Evolutionary conservation across 2,113 vertebrate species (phyloP), one percentile per base, ranked within the genome.

Genomic region (Pipra filicauda): DNA sequence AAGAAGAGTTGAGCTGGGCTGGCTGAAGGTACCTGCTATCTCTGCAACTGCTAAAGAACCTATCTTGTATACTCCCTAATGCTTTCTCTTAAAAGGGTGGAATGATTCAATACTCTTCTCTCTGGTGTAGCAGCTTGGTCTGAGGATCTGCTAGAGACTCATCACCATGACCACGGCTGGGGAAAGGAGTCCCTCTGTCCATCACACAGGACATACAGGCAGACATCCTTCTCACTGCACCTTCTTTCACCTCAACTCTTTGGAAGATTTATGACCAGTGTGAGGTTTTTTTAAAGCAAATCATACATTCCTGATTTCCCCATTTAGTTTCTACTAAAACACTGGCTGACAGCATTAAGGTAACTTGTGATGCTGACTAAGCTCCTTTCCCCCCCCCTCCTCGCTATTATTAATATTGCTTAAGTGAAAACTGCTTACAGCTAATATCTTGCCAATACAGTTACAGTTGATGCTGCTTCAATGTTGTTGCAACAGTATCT

Each of bases 331-430:
- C 16, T 19, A 11, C 41, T 79, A 41, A 82, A 78, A 66, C 13
- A 18, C 27, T 61, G 43, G 30, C 20, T 70, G 64, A 54, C 66
- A 91, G 43, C 54, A 39, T 46, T 51, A 70, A 85, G 39, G 46
- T 70, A 89, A 55, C 23, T 43, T 39, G 33, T 57, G 66, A 79
- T 61, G 57, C 37, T 91, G 71, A 73, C 22, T 62, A 44, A 79
- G 58, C 20, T 84, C 6, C 52, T 24, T 11, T 2, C 2, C 2
- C 12, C 7, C 11, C 37, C 37, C 11, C 2, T 2, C 12, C 7
- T 9, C 3, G 23, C 22, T 64, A 74, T 72, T 76, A 84, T 72
- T 76, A 84, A 11, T 84, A 54, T 71, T 80, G 33, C 69, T 92
- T 17, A 88, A 87, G 16, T 75, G 43, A 74, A 84, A 83, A 72